Conservation (phyloP, 64 coral and sea anemone genomes). For the Hydrozoanthus tunicans region DNA sequence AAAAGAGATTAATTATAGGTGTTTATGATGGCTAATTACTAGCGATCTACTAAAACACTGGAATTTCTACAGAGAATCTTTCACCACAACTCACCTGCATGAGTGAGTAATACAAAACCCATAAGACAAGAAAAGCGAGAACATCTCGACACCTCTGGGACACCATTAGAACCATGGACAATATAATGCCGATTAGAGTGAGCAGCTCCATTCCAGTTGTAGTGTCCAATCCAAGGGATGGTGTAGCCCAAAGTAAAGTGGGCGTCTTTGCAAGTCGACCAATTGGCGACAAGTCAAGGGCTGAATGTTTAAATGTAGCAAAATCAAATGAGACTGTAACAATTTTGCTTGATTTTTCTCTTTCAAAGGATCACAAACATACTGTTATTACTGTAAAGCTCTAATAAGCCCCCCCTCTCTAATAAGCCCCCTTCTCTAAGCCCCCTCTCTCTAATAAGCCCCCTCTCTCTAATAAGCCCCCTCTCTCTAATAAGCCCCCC, state of each 20-base stretch:
- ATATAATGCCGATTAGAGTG: slow-evolving; percentile 64
- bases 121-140: slow-evolving; percentile 67
- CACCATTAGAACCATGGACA: slow-evolving; percentile 77
- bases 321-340: no score
- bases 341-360: neutral
- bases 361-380: no score
- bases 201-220: slow-evolving; percentile 89
- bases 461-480: no score
- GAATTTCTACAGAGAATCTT: neutral
- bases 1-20: no score
- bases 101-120: slow-evolving; percentile 90
- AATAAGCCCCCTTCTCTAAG: no score
- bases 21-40: no score
- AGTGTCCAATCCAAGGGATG: slow-evolving; percentile 80
- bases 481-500: no score
- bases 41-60: no score
- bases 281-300: slow-evolving; percentile 65
- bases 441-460: no score
- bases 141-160: slow-evolving; percentile 83
- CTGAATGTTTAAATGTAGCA: neutral
- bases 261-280: slow-evolving; percentile 57
- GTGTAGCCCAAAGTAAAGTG: slow-evolving; percentile 83
- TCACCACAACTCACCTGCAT: slow-evolving; percentile 51
- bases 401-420: no score
- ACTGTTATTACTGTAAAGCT: no score